Evolutionary conservation across 2,113 vertebrate genomes (phyloP).

Genomic region (Chloropsis hardwickii): DNA sequence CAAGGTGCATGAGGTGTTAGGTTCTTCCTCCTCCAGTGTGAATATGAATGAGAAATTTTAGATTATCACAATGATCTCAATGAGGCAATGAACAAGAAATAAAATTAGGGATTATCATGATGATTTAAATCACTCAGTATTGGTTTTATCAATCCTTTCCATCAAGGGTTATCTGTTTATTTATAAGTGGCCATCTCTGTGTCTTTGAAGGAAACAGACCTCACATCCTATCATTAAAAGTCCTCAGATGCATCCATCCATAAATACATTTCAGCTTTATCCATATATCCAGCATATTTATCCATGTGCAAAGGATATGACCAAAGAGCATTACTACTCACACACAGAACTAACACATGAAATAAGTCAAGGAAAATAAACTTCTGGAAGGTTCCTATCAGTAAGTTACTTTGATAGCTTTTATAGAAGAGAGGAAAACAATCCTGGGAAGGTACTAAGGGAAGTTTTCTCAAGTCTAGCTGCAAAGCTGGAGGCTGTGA

Average conservation of each 20-base stretch:
- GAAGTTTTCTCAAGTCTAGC: neutral
- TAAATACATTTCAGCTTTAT: neutral
- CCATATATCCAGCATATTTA: neutral
- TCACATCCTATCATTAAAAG: neutral
- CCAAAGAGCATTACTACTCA: neutral
- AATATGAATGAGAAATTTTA: neutral
- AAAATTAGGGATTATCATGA: neutral
- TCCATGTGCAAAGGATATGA: neutral
- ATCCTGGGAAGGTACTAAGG: neutral
- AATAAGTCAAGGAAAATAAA: neutral
- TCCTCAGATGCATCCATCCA: neutral
- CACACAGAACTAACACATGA: neutral
- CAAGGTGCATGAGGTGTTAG: neutral
- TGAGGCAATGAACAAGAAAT: neutral
- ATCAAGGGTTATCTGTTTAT: neutral
- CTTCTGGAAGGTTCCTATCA: neutral
- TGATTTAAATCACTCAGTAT: neutral
- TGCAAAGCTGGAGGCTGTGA: neutral
- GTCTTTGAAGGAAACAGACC: neutral
- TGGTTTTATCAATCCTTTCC: neutral
- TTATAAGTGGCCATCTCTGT: neutral
- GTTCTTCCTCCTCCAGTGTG: neutral
- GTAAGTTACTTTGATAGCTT: neutral
- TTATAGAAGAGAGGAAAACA: neutral
- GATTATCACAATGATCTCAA: neutral